Percentiles rank a stretch among this genome's conserved stretches.
Evolutionary conservation across 2,113 vertebrate genomes (phyloP).

Genomic region (Xenopus borealis): DNA sequence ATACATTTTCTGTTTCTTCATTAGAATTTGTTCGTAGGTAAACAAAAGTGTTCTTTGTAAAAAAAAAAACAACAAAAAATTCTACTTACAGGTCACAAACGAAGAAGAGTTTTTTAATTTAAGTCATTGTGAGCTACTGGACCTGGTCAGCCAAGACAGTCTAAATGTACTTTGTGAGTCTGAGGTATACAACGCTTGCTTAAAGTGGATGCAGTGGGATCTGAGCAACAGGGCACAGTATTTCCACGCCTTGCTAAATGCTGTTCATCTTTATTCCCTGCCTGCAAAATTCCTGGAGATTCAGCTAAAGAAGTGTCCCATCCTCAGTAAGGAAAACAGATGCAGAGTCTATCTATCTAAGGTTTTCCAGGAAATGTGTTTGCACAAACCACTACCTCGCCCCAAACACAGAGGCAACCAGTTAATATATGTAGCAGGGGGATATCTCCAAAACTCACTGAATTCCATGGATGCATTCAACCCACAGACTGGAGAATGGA

Average conservation of each 20-base stretch:
- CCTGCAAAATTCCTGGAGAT: slow-evolving; percentile 75
- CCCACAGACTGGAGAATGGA: slow-evolving; percentile 62
- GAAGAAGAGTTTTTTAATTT: slow-evolving; percentile 78
- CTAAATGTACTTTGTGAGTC: slow-evolving; percentile 78
- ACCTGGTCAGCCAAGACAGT: slow-evolving; percentile 76
- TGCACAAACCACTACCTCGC: slow-evolving; percentile 66
- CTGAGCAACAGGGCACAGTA: slow-evolving; percentile 68
- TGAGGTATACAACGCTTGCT: slow-evolving; percentile 78
- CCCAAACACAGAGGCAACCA: slow-evolving; percentile 67
- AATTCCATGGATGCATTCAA: slow-evolving; percentile 68
- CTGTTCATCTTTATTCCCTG: slow-evolving; percentile 73
- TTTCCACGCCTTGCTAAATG: slow-evolving; percentile 74
- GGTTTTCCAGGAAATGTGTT: slow-evolving; percentile 78
- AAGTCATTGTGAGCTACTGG: slow-evolving; percentile 74
- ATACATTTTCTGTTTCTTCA: no score
- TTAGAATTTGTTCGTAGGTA: no score
- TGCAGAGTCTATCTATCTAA: slow-evolving; percentile 76
- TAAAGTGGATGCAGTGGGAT: slow-evolving; percentile 75
- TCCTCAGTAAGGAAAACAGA: slow-evolving; percentile 74
- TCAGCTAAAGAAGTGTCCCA: slow-evolving; percentile 74
- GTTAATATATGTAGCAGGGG: slow-evolving; percentile 73
- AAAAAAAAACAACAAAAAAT: background rate
- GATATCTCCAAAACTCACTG: slow-evolving; percentile 68
- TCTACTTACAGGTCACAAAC: slow-evolving; percentile 67
- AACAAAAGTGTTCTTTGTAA: no score